Evolutionary conservation across 2,888 invertebrate species (phyloP), one percentile per base, ranked within the genome.

Genomic region (Ligdia adustata): DNA sequence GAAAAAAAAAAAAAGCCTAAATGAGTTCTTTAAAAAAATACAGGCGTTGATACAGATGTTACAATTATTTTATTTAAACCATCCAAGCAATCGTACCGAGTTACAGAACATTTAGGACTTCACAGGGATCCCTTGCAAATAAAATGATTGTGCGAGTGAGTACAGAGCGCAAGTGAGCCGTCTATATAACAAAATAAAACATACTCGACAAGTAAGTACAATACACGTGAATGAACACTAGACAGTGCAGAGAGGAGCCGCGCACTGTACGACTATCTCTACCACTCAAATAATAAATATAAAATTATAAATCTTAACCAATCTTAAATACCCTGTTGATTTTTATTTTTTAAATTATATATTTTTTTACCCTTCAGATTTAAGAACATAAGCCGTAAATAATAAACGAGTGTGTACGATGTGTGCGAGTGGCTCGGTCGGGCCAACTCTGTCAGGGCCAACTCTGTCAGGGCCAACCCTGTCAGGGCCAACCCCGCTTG

Each of bases 281-380:
- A n/a, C n/a, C n/a, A n/a, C n/a, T n/a, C n/a, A n/a, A n/a, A 75
- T 63, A 77, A 86, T 85, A 88, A 87, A 87, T 86, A 89, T 79
- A 82, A 87, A 86, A 86, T 82, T 22, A 22, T 78, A 82, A 79
- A 79, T 79, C 88, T 86, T 85, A 89, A 85, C 86, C 85, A 82
- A 88, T 87, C 84, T 87, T 89, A 87, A 87, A 90, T 90, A 90
- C 89, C 89, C 90, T 90, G 89, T 90, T 88, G 86, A 86, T 88
- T 88, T n/a, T 84, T 77, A 80, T 82, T 82, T 80, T 77, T 72
- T 66, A 72, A 75, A 64, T 69, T 62, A 75, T 65, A 63, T 14
- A 62, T 67, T 72, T 75, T 74, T 69, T n/a, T n/a, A n/a, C 73
- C 68, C 66, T 69, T 72, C 64, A 70, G 75, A 74, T 67, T 67